Conservation (phyloP, 2,888 invertebrate genomes). For the Cotesia congregata region DNA sequence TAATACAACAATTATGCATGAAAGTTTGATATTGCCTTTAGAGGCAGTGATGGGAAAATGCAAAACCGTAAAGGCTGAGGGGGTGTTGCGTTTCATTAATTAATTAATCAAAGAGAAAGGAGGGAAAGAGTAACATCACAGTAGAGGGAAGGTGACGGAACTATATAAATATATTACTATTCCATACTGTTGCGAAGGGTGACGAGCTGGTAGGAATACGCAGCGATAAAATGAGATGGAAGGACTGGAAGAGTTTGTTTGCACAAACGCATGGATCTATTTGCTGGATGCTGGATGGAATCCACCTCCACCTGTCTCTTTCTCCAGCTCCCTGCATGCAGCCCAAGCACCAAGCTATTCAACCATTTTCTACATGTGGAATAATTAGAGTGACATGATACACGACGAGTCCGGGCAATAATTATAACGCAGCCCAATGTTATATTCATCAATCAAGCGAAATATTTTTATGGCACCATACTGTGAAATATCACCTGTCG, state of each 20-base stretch:
- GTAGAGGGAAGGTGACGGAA: not conserved
- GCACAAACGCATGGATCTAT: not conserved
- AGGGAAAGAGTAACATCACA: not conserved
- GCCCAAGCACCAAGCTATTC: not conserved
- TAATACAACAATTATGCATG: conserved; percentile 16
- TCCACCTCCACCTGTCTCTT: not conserved
- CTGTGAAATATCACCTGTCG: not conserved
- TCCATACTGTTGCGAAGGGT: not conserved
- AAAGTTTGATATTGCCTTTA: conserved; percentile 8
- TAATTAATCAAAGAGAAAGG: conserved; percentile 30
- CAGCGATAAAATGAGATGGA: not conserved
- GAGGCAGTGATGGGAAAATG: conserved; percentile 18
- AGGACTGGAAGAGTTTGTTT: not conserved
- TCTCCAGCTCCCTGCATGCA: not conserved
- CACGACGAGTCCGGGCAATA: not conserved
- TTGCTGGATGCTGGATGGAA: not conserved
- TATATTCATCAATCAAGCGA: not conserved
- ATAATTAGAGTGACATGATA: conserved; percentile 1
- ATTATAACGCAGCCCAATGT: not conserved
- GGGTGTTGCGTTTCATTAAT: conserved; percentile 30
- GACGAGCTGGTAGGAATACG: not conserved
- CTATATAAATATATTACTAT: conserved; percentile 7
- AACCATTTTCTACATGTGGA: not conserved
- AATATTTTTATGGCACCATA: not conserved
- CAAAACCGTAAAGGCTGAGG: conserved; percentile 22